Base-by-base conservation (phyloP, 2,888 invertebrate species). In the Phyllotreta cruciferae region DNA sequence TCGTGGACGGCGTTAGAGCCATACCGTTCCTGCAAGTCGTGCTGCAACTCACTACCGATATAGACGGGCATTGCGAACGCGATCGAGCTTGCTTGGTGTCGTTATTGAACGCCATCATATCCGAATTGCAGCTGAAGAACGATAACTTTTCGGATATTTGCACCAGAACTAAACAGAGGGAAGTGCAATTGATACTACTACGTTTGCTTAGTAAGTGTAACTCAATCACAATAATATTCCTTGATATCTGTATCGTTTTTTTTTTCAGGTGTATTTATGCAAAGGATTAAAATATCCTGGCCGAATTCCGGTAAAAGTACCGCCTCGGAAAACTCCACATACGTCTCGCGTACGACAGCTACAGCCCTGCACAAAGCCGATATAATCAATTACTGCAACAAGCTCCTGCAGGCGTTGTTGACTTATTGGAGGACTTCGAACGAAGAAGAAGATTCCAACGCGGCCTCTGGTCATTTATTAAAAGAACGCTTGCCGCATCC, bases 11-110 rank as follows among this genome's bases (percentile, higher is more conserved):
- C 1, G 88, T 93, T 6, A 85, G 93, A 65, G 90, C 93, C 13
- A 93, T 97, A 77, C 96, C 97, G 0, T 93, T 94, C 75, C 89
- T 97, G 79, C 96, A 97, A 68, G 92, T 93, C 14, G 86, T 96
- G 3, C 84, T 96, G 7, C 94, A 96, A 91, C 82, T 96, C 56
- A 93, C 94, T 0, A 89, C 91, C 6, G 96, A 96, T 80, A 84
- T 96, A 34, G 95, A 96, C 80, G 91, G 92, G 0, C 90, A 90
- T 73, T 91, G 91, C 37, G 94, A 93, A 75, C 85, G 87, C 45
- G 94, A 96, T 79, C 87, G 89, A 72, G 84, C 86, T 0, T 91
- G 92, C 36, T 83, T 96, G 11, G 92, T 93, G 71, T 86, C 88
- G 0, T 82, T 96, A 3, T 84, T 96, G 0, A 85, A 86, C 10